These are phyloP conservation scores for Rhopalosiphum nymphaeae DNA, from an alignment of 2,888 invertebrate species.

Conservation along the genomic window DNA sequence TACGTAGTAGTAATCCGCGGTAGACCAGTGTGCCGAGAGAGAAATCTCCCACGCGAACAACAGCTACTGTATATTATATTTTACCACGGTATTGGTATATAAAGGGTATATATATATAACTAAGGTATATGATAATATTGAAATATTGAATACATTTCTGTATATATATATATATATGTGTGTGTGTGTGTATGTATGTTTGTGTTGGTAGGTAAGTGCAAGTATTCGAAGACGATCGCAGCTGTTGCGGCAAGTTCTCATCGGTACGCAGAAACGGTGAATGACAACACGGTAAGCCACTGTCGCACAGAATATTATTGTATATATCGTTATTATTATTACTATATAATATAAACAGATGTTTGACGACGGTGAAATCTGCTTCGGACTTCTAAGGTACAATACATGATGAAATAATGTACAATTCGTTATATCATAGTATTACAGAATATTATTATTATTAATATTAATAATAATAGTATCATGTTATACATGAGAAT, in stretches of 20 bases:
- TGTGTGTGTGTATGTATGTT: too few relatives aligned
- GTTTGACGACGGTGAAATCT: not conserved
- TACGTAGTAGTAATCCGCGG: not conserved
- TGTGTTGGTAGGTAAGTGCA: not conserved
- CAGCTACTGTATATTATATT: not conserved
- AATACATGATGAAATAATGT: not conserved
- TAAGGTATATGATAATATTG: not conserved
- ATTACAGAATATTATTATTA: not conserved
- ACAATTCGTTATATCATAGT: not conserved
- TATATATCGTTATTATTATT: not conserved
- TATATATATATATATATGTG: not conserved
- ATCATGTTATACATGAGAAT: too few relatives aligned
- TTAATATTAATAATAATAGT: too few relatives aligned
- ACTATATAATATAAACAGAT: not conserved
- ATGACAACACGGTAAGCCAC: not conserved
- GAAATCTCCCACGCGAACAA: not conserved
- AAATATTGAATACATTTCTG: not conserved
- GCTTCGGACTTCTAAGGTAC: not conserved
- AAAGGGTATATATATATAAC: not conserved
- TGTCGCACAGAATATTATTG: not conserved
- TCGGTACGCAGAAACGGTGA: not conserved
- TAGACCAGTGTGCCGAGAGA: not conserved
- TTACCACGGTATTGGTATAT: not conserved
- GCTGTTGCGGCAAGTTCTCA: not conserved
- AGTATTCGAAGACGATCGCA: not conserved